Percentiles rank a stretch among this genome's conserved stretches.
Conservation (phyloP, 2,888 invertebrate species). For the Coenonympha glycerion region DNA sequence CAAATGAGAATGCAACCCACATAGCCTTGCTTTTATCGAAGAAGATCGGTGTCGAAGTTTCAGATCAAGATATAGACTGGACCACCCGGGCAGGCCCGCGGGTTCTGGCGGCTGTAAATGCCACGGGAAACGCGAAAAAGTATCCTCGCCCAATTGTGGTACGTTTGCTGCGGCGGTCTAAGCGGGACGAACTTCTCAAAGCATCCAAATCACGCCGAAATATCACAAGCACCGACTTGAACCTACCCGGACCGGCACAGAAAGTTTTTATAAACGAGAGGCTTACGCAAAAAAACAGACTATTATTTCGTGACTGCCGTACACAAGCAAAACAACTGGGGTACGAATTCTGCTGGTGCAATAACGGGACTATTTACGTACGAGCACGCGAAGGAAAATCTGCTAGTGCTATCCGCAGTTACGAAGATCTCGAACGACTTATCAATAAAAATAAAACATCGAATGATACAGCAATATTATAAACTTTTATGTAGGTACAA, state of each 20-base stretch:
- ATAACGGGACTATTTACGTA: not conserved
- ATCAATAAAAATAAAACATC: not conserved
- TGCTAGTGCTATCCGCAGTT: not conserved
- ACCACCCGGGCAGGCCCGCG: not conserved
- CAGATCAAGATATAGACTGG: conserved; percentile 6
- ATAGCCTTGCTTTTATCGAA: not conserved
- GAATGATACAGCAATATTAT: too few species aligned
- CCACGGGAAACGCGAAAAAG: not conserved
- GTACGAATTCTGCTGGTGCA: not conserved
- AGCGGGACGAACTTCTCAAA: conserved; percentile 8
- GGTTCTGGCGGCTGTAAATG: not conserved
- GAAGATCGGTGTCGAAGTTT: conserved; percentile 5
- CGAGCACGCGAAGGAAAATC: not conserved
- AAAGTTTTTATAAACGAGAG: conserved; percentile 9
- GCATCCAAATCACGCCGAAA: conserved; percentile 2
- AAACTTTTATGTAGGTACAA: too few species aligned
- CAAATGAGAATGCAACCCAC: conserved; percentile 2
- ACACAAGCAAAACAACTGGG: not conserved
- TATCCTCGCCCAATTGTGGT: not conserved
- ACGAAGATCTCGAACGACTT: not conserved
- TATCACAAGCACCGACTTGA: conserved; percentile 4
- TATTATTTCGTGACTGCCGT: conserved; percentile 7
- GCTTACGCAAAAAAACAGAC: not conserved
- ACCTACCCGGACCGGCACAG: not conserved
- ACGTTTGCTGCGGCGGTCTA: not conserved